These are phyloP conservation scores for Urocynchramus pylzowi DNA, from an alignment of 2,113 vertebrate species.

Conservation along the genomic window DNA sequence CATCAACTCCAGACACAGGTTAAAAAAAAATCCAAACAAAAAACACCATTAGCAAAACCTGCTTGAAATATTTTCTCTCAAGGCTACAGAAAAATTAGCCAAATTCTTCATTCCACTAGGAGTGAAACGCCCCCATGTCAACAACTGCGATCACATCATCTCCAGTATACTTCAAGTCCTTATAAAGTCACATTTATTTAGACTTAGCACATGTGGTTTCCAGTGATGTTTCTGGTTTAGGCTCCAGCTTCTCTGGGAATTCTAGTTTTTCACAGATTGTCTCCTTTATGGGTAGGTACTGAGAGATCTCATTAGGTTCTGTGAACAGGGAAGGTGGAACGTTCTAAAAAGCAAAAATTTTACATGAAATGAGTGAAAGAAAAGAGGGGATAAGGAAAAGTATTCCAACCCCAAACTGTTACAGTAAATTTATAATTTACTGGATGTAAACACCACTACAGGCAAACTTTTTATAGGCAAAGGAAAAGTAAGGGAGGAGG, in stretches of 20 bases:
- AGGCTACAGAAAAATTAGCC: constrained; percentile 72
- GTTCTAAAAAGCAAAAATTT: constrained; percentile 72
- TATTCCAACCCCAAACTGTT: not conserved
- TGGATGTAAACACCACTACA: not conserved
- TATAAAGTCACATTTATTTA: constrained; percentile 34
- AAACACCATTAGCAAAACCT: constrained; percentile 32
- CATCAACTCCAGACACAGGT: constrained; percentile 16
- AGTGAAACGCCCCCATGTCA: constrained; percentile 11
- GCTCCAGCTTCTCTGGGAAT: constrained; percentile 75
- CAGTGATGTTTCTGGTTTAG: constrained; percentile 32
- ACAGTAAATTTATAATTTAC: not conserved
- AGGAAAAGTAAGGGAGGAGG: not conserved
- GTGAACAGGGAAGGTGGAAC: constrained; percentile 87
- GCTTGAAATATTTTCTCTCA: constrained; percentile 53
- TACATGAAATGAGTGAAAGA: not conserved
- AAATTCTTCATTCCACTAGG: constrained; percentile 53
- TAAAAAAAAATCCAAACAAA: not conserved
- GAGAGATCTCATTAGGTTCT: constrained; percentile 94
- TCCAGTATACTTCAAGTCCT: constrained; percentile 30
- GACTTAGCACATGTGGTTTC: constrained; percentile 44
- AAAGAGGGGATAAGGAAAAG: not conserved
- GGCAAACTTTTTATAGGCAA: not conserved
- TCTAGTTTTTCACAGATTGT: constrained; percentile 87
- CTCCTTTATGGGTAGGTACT: constrained; percentile 86
- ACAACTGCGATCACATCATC: not conserved